Evolutionary conservation across 2,888 invertebrate genomes (phyloP), one percentile per base, ranked within the genome.

Genomic region (Apotomis turbidana): DNA sequence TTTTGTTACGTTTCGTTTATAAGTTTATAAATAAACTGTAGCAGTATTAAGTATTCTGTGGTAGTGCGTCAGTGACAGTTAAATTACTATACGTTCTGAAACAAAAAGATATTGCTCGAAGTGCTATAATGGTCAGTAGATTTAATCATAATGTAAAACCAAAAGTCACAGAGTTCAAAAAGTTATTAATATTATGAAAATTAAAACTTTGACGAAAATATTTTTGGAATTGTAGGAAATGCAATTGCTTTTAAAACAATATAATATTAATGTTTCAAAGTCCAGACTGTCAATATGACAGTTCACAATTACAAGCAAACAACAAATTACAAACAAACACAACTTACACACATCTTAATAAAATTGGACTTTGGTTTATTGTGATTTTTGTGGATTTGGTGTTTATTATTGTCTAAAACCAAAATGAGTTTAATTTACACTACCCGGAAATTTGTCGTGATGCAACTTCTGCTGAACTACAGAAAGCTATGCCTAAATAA

Each of bases 361-460:
- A 12, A 49, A 49, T 9, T 49, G 60, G 46, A 46, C 60, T 46
- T 60, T 46, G 27, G 2, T 59, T 27, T 6, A 3, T 60, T 27
- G 13, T 41, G 41, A 15, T 13, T 9, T 15, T 9, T 15, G 13
- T 15, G 5, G 41, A 13, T 44, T 57, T 27, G 38, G 15, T 10
- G 8, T 44, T 44, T 5, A 44, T 44, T 44, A 44, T 4, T 54
- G 54, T 54, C n/a, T 3, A n/a, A 59, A 13, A 67, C 13, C 9
- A 67, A 49, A 41, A 71, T 71, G 71, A 71, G 67, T 51, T 62
- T 68, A 9, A 8, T 61, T 57, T 62, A 49, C 49, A 38, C 49
- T 44, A 68, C 41, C 15, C 60, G 67, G n/a, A 67, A 67, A 52
- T 69, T 69, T 52, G 15, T 69, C 3, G 46, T 69, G 9, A 15